phyloP scores from a whole-genome alignment of 2,797 vertebrate genomes.

The Lindbergichthys nudifrons region DNA sequence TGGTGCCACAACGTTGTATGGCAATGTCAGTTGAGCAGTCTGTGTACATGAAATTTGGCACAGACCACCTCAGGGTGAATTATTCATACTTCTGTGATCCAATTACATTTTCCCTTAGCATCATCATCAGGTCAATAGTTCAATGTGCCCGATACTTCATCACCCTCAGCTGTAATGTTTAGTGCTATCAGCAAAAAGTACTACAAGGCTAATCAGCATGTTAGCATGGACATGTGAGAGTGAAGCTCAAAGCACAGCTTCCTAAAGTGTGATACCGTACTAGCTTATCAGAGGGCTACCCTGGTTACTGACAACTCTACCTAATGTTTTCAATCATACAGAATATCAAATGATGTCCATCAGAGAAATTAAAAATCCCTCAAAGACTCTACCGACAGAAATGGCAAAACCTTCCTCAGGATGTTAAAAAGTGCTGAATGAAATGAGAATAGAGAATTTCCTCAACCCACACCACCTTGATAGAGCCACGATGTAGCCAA shows the following conservation, averaged over 20 bases:
- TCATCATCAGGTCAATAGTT: neutral
- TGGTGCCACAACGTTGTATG: neutral
- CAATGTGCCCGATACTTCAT: neutral
- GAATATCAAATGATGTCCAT: constrained; percentile 1
- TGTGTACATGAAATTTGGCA: neutral
- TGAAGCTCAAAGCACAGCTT: neutral
- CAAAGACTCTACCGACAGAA: constrained; percentile 11
- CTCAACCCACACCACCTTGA: constrained; percentile 13
- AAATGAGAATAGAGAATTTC: neutral
- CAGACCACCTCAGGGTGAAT: neutral
- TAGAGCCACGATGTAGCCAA: constrained; percentile 26
- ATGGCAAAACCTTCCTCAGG: constrained; percentile 2
- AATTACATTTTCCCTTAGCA: neutral
- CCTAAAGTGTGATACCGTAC: neutral
- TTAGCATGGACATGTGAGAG: neutral
- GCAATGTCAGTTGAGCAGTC: neutral
- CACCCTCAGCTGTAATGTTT: too few species aligned
- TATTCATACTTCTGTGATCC: neutral
- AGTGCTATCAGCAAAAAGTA: neutral
- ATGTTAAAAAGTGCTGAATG: constrained; percentile 23
- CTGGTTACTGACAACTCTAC: neutral
- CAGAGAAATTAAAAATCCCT: constrained; percentile 15
- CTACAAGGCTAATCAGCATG: neutral
- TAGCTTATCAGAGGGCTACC: constrained; percentile 1
- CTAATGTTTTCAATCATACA: neutral